Evolutionary conservation across 1,140 invertebrate genomes (phyloP).

Genomic region (Drosophila novamexicana): DNA sequence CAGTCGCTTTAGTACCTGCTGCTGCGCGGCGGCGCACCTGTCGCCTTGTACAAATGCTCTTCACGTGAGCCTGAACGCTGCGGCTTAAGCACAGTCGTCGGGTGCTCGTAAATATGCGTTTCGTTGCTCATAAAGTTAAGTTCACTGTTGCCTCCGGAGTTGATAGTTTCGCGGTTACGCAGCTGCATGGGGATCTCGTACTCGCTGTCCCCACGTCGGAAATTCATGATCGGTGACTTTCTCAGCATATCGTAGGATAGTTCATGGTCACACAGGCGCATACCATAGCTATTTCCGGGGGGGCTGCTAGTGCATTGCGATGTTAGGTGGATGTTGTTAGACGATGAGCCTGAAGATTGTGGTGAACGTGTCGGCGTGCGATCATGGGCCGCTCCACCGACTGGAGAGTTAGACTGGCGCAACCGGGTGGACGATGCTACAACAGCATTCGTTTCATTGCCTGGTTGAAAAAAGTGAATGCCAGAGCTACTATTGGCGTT

Average conservation of each 20-base stretch:
- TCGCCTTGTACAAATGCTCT: slow-evolving; percentile 62
- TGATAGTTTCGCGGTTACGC: slow-evolving; percentile 75
- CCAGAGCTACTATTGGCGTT: slow-evolving; percentile 35
- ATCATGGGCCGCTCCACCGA: slow-evolving; percentile 32
- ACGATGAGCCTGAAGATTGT: slow-evolving; percentile 75
- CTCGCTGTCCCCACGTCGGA: slow-evolving; percentile 70
- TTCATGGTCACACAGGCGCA: slow-evolving; percentile 80
- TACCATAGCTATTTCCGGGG: slow-evolving; percentile 72
- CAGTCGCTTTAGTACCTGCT: slow-evolving; percentile 73
- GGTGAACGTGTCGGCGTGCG: slow-evolving; percentile 63
- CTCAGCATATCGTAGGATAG: slow-evolving; percentile 80
- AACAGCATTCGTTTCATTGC: slow-evolving; percentile 13
- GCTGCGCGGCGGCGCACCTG: slow-evolving; percentile 48
- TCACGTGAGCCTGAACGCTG: slow-evolving; percentile 53
- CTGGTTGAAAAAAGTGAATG: slow-evolving; percentile 62
- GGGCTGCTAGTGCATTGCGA: slow-evolving; percentile 69
- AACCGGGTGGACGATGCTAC: slow-evolving; percentile 36
- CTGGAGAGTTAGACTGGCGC: slow-evolving; percentile 55
- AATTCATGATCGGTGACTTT: slow-evolving; percentile 77
- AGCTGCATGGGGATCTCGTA: slow-evolving; percentile 61
- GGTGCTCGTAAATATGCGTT: slow-evolving; percentile 75
- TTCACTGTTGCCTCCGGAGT: slow-evolving; percentile 79
- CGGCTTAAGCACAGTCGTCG: slow-evolving; percentile 68
- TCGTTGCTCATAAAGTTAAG: slow-evolving; percentile 82
- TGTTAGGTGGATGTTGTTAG: slow-evolving; percentile 64